Percentiles rank a stretch among this genome's conserved stretches.
phyloP scores from a whole-genome alignment of 2,888 invertebrate species.

The Calliscelio sp. region DNA sequence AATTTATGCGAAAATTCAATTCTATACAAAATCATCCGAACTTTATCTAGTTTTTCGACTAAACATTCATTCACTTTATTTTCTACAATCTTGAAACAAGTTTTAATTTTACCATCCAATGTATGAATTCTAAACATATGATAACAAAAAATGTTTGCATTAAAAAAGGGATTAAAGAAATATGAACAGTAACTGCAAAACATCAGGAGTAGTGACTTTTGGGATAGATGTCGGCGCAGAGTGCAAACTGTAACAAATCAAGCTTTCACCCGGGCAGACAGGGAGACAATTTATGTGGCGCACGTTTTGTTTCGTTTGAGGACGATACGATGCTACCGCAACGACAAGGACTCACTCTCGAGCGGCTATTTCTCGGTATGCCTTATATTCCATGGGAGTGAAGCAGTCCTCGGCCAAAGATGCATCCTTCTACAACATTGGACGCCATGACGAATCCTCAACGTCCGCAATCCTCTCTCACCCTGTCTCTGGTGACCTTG shows the following conservation, averaged over 20 bases:
- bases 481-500: conserved; percentile 60
- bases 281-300: conserved; percentile 86
- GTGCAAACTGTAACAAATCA: conserved; percentile 86
- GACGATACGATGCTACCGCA: conserved; percentile 74
- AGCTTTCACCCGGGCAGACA: conserved; percentile 85
- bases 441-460: conserved; percentile 70
- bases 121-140: too few species aligned
- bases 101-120: too few species aligned
- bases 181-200: too few species aligned
- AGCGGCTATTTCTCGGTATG: conserved; percentile 75
- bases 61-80: too few species aligned
- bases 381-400: conserved; percentile 76
- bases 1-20: conserved; percentile 31
- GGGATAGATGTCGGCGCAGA: conserved; percentile 82
- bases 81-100: too few species aligned
- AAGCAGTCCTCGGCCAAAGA: conserved; percentile 74
- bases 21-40: too few species aligned
- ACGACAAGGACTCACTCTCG: conserved; percentile 80
- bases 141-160: too few species aligned
- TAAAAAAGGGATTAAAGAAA: too few species aligned
- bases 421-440: conserved; percentile 62
- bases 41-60: too few species aligned
- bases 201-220: conserved; percentile 11
- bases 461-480: conserved; percentile 57
- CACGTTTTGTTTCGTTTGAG: conserved; percentile 82